Evolutionary conservation across 2,888 invertebrate species (phyloP).

Genomic region (Ptilodon capucinus): DNA sequence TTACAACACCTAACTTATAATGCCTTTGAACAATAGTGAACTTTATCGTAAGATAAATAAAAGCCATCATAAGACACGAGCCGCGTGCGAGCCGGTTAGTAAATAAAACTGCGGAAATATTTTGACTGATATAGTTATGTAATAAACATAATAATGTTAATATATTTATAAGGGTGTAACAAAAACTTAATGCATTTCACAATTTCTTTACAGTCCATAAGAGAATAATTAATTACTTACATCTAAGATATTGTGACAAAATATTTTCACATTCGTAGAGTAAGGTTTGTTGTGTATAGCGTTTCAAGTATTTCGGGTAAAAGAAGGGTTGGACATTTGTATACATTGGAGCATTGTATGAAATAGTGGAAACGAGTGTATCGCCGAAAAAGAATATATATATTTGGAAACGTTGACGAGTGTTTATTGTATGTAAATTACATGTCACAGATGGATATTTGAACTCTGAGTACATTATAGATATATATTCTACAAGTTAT

Average conservation of each 20-base stretch:
- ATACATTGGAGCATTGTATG: constrained; percentile 76
- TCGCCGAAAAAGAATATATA: constrained; percentile 77
- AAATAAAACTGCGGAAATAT: constrained; percentile 72
- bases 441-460: constrained; percentile 72
- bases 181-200: constrained; percentile 81
- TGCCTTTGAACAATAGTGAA: neutral
- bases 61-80: constrained; percentile 17
- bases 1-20: too few relatives aligned
- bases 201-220: constrained; percentile 80
- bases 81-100: constrained; percentile 45
- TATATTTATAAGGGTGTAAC: constrained; percentile 78
- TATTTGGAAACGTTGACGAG: constrained; percentile 78
- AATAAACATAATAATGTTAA: constrained; percentile 74
- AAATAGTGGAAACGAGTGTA: constrained; percentile 74
- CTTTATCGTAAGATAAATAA: constrained; percentile 1
- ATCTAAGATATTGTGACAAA: constrained; percentile 75
- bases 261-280: constrained; percentile 79
- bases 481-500: constrained; percentile 65
- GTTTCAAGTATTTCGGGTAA: constrained; percentile 74
- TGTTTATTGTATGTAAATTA: constrained; percentile 76
- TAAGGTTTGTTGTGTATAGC: constrained; percentile 81
- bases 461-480: constrained; percentile 63
- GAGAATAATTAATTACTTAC: constrained; percentile 68
- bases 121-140: constrained; percentile 80
- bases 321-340: constrained; percentile 70